Conservation (phyloP, 2,888 invertebrate species). For the Blastobasis adustella region DNA sequence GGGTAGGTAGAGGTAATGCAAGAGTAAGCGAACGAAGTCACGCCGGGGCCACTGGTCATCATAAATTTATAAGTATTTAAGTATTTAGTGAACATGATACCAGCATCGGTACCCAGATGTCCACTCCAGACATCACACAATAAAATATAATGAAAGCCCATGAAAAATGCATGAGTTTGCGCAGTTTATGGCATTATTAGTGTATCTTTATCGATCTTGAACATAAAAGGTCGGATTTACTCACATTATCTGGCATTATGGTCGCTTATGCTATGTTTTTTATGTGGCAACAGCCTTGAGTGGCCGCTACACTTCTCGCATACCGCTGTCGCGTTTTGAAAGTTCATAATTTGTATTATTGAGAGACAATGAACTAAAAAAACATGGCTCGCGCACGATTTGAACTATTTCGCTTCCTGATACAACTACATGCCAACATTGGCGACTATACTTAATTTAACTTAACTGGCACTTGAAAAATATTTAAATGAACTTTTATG, state of each 20-base stretch:
- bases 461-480: too few species aligned
- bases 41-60: too few species aligned
- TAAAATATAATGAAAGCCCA: not conserved
- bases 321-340: constrained; percentile 1
- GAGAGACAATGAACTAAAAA: not conserved
- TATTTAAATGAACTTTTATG: too few species aligned
- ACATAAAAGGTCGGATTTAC: constrained; percentile 1
- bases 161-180: not conserved
- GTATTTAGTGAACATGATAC: too few species aligned
- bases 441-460: too few species aligned
- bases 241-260: not conserved
- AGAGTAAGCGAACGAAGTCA: too few species aligned
- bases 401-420: too few species aligned
- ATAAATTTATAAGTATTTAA: not conserved
- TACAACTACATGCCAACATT: too few species aligned
- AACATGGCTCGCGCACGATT: too few species aligned
- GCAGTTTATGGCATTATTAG: constrained; percentile 1
- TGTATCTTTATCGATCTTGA: constrained; percentile 3
- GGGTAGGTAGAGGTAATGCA: too few species aligned
- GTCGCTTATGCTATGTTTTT: not conserved
- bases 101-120: not conserved
- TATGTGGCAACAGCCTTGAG: not conserved
- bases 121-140: too few species aligned
- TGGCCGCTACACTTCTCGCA: not conserved
- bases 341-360: not conserved